Conservation (phyloP, 1,140 invertebrate species). For the Neuroterus valhalla region DNA sequence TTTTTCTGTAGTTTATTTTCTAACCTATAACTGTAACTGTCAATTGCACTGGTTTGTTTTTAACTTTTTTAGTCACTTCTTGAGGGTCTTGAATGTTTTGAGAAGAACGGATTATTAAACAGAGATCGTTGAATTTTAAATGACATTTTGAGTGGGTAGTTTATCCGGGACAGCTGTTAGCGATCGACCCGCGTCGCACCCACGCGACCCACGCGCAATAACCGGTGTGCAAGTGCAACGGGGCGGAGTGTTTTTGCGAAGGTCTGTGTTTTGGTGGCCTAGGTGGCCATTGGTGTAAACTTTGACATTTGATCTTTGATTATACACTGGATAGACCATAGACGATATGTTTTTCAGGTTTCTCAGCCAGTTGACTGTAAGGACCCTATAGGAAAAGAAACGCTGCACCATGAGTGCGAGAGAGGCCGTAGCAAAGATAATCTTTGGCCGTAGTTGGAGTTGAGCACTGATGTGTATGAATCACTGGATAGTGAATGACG, state of each 20-base stretch:
- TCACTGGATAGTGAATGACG: too few relatives aligned
- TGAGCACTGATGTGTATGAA: too few relatives aligned
- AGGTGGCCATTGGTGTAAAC: too few relatives aligned
- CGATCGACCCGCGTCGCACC: slow-evolving; percentile 16
- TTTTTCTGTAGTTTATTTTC: not conserved
- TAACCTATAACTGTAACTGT: not conserved
- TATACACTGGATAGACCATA: too few relatives aligned
- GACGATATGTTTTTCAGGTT: too few relatives aligned
- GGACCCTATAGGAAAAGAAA: too few relatives aligned
- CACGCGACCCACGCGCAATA: not conserved
- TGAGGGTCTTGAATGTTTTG: not conserved
- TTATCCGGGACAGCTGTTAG: not conserved
- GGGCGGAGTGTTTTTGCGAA: not conserved
- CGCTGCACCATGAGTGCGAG: too few relatives aligned
- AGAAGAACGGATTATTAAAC: not conserved
- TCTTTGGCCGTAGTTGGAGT: too few relatives aligned
- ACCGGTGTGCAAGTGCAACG: not conserved
- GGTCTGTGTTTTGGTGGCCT: too few relatives aligned
- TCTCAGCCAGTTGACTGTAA: too few relatives aligned
- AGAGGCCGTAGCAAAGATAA: too few relatives aligned
- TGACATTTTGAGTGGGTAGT: not conserved
- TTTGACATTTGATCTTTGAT: too few relatives aligned
- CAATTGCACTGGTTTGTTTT: not conserved
- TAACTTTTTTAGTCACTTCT: not conserved
- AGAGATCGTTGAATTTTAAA: not conserved